These are phyloP conservation scores for Apodemus agrarius DNA, from an alignment of 2,797 vertebrate species.

Conservation along the genomic window DNA sequence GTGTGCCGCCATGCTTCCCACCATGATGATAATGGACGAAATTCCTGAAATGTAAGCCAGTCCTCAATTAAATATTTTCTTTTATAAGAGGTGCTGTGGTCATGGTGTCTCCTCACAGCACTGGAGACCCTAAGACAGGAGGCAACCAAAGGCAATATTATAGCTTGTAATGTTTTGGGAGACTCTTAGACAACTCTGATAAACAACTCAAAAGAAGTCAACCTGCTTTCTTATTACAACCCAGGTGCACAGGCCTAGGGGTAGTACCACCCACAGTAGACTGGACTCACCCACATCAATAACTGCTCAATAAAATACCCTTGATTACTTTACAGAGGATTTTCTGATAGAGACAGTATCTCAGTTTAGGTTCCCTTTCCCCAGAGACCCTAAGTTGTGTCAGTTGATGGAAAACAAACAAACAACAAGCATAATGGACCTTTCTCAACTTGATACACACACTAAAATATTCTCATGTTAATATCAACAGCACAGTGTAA, in stretches of 20 bases:
- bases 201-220: neutral
- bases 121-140: neutral
- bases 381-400: neutral
- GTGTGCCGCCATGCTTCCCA: neutral
- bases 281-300: neutral
- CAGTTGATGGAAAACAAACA: neutral
- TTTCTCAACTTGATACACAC: neutral
- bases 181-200: neutral
- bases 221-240: neutral
- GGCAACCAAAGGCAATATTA: neutral
- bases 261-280: neutral
- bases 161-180: neutral
- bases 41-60: neutral
- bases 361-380: neutral
- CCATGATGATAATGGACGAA: neutral
- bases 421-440: neutral
- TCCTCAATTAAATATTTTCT: neutral
- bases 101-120: neutral
- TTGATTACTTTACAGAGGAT: neutral
- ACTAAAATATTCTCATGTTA: neutral
- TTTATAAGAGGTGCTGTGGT: neutral
- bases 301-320: no score
- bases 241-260: neutral
- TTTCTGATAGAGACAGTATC: neutral
- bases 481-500: neutral